phyloP scores from a whole-genome alignment of 2,797 vertebrate species.

The Anolis apletophallus region DNA sequence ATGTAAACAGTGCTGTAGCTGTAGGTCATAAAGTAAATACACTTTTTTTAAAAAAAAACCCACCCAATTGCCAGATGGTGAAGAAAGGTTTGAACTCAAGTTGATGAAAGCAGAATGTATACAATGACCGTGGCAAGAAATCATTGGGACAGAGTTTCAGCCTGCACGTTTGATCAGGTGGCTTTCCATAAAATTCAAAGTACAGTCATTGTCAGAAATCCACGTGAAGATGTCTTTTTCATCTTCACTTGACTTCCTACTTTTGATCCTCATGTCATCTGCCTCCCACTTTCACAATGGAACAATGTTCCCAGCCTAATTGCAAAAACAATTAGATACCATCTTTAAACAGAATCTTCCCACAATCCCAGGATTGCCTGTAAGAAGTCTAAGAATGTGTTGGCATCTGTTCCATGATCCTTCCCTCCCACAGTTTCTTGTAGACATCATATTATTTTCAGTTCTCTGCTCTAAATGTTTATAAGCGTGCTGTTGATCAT shows the following conservation, averaged over 20 bases:
- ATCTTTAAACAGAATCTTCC: conserved; percentile 16
- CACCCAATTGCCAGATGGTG: conserved; percentile 78
- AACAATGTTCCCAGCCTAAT: conserved; percentile 3
- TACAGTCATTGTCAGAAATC: not conserved
- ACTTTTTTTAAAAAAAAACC: conserved; percentile 66
- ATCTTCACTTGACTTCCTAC: not conserved
- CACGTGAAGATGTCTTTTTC: conserved; percentile 4
- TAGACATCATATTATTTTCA: conserved; percentile 5
- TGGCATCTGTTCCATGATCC: conserved; percentile 15
- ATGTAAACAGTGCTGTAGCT: conserved; percentile 77
- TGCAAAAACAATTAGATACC: conserved; percentile 18
- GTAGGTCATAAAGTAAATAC: conserved; percentile 81
- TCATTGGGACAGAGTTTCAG: conserved; percentile 55
- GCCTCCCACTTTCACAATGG: conserved; percentile 3
- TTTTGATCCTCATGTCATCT: conserved; percentile 27
- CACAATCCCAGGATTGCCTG: conserved; percentile 7
- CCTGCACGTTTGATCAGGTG: conserved; percentile 54
- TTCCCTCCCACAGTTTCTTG: not conserved
- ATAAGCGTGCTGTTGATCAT: not conserved
- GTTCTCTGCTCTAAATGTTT: not conserved
- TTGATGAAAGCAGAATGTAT: conserved; percentile 61
- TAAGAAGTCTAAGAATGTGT: conserved; percentile 9
- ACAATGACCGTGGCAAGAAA: conserved; percentile 51
- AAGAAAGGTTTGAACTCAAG: conserved; percentile 68
- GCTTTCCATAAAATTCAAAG: conserved; percentile 26